Percentiles rank a stretch among this genome's conserved stretches.
These are phyloP conservation scores for Argynnis bischoffii DNA, from an alignment of 2,888 invertebrate genomes.

Conservation along the genomic window DNA sequence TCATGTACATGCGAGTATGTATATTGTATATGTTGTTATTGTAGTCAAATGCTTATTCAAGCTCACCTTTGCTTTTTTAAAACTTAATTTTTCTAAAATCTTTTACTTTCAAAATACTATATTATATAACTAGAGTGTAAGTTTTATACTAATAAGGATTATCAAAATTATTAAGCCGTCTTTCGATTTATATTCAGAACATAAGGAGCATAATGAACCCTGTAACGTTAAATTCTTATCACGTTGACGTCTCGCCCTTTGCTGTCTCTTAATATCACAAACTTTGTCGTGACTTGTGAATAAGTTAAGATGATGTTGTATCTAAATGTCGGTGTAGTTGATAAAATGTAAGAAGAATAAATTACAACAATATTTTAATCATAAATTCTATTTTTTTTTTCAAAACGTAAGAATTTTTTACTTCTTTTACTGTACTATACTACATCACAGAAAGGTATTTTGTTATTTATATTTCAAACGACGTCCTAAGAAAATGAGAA, in stretches of 20 bases:
- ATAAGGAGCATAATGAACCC: conserved; percentile 8
- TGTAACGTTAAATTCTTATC: conserved; percentile 25
- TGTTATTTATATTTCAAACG: too few species aligned
- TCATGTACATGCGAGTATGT: too few species aligned
- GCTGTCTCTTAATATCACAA: conserved; percentile 24
- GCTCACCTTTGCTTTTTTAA: too few species aligned
- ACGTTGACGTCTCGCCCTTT: conserved; percentile 26
- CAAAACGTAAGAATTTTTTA: neutral
- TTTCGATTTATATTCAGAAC: conserved; percentile 19
- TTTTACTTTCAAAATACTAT: too few species aligned
- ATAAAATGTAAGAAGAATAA: conserved; percentile 14
- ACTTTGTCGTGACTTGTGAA: conserved; percentile 16
- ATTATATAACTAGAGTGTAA: neutral
- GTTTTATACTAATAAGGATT: neutral
- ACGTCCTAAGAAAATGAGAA: too few species aligned
- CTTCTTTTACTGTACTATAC: neutral
- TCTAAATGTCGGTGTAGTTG: conserved; percentile 7
- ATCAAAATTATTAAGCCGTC: neutral
- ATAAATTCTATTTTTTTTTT: neutral
- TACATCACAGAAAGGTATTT: too few species aligned
- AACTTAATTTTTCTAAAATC: too few species aligned
- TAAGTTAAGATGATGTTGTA: conserved; percentile 18
- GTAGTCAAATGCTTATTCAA: too few species aligned
- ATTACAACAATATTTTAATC: conserved; percentile 13
- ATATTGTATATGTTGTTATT: too few species aligned